Evolutionary conservation across 2,113 vertebrate species (phyloP).

Genomic region (Urocitellus parryii): DNA sequence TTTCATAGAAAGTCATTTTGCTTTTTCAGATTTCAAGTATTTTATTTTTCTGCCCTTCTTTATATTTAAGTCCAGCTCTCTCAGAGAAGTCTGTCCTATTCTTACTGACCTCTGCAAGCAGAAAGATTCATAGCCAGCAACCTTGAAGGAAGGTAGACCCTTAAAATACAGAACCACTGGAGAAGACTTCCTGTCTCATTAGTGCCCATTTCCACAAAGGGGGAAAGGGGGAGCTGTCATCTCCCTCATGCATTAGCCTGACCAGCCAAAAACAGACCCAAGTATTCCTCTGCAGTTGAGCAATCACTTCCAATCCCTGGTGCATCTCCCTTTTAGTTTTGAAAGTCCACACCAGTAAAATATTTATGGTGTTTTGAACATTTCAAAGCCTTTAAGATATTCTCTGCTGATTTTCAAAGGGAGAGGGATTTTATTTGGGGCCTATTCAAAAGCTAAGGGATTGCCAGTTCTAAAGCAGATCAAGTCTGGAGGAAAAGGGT

Average conservation of each 20-base stretch:
- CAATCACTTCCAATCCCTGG: neutral
- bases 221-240: rapidly evolving
- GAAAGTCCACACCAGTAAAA: neutral
- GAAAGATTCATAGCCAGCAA: neutral
- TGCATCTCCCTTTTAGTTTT: too few species aligned
- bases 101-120: neutral
- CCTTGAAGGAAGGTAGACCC: neutral
- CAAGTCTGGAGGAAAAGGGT: neutral
- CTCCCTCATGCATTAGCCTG: neutral
- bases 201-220: neutral
- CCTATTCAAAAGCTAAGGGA: neutral
- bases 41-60: neutral
- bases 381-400: neutral
- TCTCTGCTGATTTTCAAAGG: neutral
- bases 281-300: neutral
- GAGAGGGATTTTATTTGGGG: neutral
- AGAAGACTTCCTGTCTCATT: neutral
- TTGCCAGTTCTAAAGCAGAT: neutral
- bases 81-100: neutral
- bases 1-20: neutral
- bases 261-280: neutral
- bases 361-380: neutral
- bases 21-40: neutral
- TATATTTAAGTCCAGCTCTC: neutral
- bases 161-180: neutral